These are phyloP conservation scores for Chloroclystis v-ata DNA, from an alignment of 2,888 invertebrate species.

Conservation along the genomic window DNA sequence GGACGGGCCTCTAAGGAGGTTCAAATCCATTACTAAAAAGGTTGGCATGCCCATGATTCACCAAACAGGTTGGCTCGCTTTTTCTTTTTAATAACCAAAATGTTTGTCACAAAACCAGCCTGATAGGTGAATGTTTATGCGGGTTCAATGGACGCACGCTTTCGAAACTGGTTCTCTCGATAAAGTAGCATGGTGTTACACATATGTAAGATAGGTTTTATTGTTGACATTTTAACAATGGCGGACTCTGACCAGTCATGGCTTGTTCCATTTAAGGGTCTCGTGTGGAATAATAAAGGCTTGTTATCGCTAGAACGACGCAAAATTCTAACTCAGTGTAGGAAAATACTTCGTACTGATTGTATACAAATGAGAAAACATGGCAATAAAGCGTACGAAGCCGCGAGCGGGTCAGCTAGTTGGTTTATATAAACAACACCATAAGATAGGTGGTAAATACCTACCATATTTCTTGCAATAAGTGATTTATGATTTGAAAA, in stretches of 20 bases:
- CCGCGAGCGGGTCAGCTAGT: too few species aligned
- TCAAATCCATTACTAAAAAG: conserved; percentile 27
- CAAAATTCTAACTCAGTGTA: conserved; percentile 8
- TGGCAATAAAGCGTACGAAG: background rate
- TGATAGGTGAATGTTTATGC: conserved; percentile 53
- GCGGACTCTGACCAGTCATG: conserved; percentile 36
- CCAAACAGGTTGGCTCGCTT: conserved; percentile 27
- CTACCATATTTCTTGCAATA: too few species aligned
- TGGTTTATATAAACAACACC: too few species aligned
- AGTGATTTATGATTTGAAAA: too few species aligned
- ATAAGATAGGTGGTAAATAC: too few species aligned
- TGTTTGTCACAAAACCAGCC: conserved; percentile 47
- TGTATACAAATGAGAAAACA: too few species aligned
- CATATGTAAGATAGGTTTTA: conserved; percentile 30
- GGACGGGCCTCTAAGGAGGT: conserved; percentile 14
- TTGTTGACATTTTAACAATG: conserved; percentile 44
- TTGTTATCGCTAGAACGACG: conserved; percentile 9
- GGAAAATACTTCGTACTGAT: too few species aligned
- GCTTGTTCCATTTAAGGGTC: conserved; percentile 39
- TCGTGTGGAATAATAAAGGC: conserved; percentile 22
- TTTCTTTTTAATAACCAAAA: conserved; percentile 31
- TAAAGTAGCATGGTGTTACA: conserved; percentile 44
- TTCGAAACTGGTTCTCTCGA: conserved; percentile 67
- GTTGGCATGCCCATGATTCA: conserved; percentile 28
- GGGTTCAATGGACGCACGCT: conserved; percentile 63